A percentile compares a stretch with the other conserved stretches of the same genome.
These are phyloP conservation scores for Argynnis bischoffii DNA, from an alignment of 2,888 invertebrate genomes.

Conservation along the genomic window DNA sequence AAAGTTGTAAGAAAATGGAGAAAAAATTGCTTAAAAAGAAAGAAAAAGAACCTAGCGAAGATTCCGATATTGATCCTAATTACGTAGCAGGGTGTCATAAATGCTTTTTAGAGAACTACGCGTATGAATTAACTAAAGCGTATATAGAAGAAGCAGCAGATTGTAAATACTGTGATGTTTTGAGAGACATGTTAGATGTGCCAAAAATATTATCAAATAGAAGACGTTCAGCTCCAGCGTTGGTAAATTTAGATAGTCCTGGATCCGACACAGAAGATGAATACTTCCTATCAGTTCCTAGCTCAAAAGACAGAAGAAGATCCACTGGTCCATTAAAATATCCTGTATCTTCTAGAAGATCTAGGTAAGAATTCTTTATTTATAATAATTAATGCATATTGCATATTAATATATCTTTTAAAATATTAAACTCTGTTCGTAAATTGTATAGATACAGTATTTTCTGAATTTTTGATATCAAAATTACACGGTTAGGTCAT, in stretches of 20 bases:
- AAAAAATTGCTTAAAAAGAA: slow-evolving; percentile 63
- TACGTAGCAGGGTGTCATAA: slow-evolving; percentile 75
- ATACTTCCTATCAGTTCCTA: slow-evolving; percentile 74
- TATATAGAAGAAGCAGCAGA: slow-evolving; percentile 69
- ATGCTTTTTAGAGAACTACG: slow-evolving; percentile 77
- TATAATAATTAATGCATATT: too few relatives aligned
- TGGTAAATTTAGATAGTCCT: slow-evolving; percentile 72
- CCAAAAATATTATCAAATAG: slow-evolving; percentile 69
- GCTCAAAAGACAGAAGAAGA: slow-evolving; percentile 73
- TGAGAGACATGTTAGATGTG: slow-evolving; percentile 72
- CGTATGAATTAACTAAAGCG: slow-evolving; percentile 73
- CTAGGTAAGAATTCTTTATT: slow-evolving; percentile 58
- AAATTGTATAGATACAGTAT: too few relatives aligned
- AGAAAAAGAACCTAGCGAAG: slow-evolving; percentile 70
- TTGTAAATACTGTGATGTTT: slow-evolving; percentile 78
- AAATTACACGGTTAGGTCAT: too few relatives aligned
- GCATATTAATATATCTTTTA: too few relatives aligned
- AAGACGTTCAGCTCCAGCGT: slow-evolving; percentile 82
- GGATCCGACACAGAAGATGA: slow-evolving; percentile 74
- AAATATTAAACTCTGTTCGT: too few relatives aligned
- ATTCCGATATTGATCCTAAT: slow-evolving; percentile 67
- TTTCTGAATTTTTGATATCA: too few relatives aligned
- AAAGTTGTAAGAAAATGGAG: slow-evolving; percentile 60
- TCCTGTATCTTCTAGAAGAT: slow-evolving; percentile 65
- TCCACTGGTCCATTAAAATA: slow-evolving; percentile 78